These are phyloP conservation scores for Meganola albula DNA, from an alignment of 2,888 invertebrate genomes.

Conservation along the genomic window DNA sequence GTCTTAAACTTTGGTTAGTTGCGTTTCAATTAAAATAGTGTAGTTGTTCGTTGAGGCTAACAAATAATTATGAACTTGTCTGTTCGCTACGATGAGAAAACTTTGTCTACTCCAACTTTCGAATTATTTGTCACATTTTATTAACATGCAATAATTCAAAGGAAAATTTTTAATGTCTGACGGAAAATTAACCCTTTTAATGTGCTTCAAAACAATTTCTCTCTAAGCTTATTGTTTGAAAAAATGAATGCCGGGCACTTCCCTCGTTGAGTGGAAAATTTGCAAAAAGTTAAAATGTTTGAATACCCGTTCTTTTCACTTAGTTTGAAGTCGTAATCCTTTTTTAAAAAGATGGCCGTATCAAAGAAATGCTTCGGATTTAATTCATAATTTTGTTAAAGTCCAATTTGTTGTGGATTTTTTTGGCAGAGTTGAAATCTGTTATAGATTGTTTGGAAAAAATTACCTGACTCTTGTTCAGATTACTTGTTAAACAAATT, in stretches of 20 bases:
- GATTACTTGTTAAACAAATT: too few relatives aligned
- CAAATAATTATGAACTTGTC: constrained; percentile 66
- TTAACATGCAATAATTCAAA: constrained; percentile 19
- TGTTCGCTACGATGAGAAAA: constrained; percentile 57
- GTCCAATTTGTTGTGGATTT: too few relatives aligned
- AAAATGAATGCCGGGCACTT: constrained; percentile 17
- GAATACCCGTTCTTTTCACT: constrained; percentile 16
- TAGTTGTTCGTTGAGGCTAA: constrained; percentile 44
- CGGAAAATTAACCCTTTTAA: constrained; percentile 19
- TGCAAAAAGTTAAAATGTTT: constrained; percentile 20
- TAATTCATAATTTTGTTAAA: too few relatives aligned
- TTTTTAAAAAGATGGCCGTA: too few relatives aligned
- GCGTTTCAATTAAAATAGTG: constrained; percentile 61
- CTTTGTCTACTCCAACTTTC: constrained; percentile 43
- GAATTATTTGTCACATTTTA: constrained; percentile 37
- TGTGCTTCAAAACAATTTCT: constrained; percentile 21
- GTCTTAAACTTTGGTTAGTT: constrained; percentile 52
- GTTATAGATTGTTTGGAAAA: too few relatives aligned
- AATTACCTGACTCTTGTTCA: too few relatives aligned
- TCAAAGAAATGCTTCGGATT: too few relatives aligned
- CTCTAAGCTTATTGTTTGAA: constrained; percentile 16
- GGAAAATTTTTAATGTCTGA: constrained; percentile 16
- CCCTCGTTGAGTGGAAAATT: constrained; percentile 20
- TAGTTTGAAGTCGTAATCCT: constrained; percentile 17
- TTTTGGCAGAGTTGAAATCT: too few relatives aligned